Percentiles rank a stretch among this genome's conserved stretches.
Evolutionary conservation across 1,140 invertebrate genomes (phyloP).

Genomic region (Drosophila santomea): DNA sequence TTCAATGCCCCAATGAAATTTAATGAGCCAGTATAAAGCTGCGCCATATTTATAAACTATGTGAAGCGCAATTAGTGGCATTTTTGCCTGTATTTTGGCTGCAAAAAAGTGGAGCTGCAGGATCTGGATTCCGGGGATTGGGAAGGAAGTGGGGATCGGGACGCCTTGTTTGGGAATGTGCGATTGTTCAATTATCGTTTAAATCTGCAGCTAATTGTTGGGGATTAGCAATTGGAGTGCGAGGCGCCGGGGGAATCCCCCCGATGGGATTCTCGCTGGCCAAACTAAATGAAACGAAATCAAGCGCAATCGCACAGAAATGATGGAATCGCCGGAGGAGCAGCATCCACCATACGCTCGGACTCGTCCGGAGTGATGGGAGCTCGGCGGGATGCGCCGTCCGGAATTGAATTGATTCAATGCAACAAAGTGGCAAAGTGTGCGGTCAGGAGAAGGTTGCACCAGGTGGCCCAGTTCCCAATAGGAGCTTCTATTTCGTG

Average conservation of each 20-base stretch:
- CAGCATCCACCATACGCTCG: neutral
- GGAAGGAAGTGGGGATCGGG: neutral
- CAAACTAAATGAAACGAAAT: constrained; percentile 47
- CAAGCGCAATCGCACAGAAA: constrained; percentile 43
- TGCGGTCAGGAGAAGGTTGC: constrained; percentile 48
- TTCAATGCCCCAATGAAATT: constrained; percentile 76
- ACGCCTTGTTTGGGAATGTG: constrained; percentile 11
- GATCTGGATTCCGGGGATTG: neutral
- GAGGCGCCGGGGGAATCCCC: neutral
- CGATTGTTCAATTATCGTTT: constrained; percentile 54
- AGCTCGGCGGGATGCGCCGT: constrained; percentile 16
- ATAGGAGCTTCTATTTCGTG: constrained; percentile 14
- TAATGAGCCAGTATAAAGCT: constrained; percentile 81
- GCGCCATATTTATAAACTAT: constrained; percentile 78
- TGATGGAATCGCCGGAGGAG: constrained; percentile 13
- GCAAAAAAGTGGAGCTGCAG: constrained; percentile 10
- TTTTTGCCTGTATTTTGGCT: constrained; percentile 43
- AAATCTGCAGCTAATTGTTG: constrained; percentile 54
- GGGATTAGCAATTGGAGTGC: constrained; percentile 36
- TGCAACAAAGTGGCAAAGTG: constrained; percentile 65
- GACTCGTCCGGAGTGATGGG: constrained; percentile 9
- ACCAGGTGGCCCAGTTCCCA: constrained; percentile 74
- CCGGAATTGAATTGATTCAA: constrained; percentile 59
- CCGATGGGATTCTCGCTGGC: neutral
- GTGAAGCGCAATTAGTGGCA: constrained; percentile 70